Conservation (phyloP, 37 sponge, comb jelly and placozoan species). For the Cladorhizidae sp. region DNA sequence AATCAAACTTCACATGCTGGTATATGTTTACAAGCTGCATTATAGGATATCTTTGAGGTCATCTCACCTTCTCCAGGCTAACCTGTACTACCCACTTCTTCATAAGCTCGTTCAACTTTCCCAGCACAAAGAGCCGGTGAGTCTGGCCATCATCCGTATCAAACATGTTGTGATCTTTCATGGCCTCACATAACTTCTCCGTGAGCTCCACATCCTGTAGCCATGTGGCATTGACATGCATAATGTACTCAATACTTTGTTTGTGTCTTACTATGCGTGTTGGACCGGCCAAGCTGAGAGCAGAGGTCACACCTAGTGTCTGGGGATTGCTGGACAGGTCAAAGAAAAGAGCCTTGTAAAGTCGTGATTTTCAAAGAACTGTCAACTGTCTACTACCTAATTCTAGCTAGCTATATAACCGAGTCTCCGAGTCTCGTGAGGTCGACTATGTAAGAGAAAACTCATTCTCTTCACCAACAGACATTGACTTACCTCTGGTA, state of each 20-base stretch:
- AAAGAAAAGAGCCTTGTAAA: background rate
- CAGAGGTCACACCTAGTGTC: slow-evolving; percentile 74
- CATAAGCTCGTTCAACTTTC: slow-evolving; percentile 75
- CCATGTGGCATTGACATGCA: background rate
- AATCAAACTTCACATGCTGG: background rate
- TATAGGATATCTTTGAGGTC: background rate
- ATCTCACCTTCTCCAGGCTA: slow-evolving; percentile 74
- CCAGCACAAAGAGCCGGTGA: slow-evolving; percentile 82
- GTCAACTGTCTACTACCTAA: too few relatives aligned
- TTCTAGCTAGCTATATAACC: too few relatives aligned
- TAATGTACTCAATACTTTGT: background rate
- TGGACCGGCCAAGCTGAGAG: slow-evolving; percentile 80
- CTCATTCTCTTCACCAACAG: too few relatives aligned
- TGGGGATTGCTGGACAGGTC: background rate
- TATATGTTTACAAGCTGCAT: background rate
- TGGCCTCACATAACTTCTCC: slow-evolving; percentile 56
- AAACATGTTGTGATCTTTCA: slow-evolving; percentile 77
- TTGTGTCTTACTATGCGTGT: slow-evolving; percentile 16
- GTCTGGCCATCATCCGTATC: slow-evolving; percentile 84
- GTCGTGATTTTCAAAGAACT: too few relatives aligned
- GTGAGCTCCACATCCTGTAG: slow-evolving; percentile 80
- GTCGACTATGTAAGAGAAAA: too few relatives aligned
- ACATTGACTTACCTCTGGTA: too few relatives aligned
- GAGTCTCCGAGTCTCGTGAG: too few relatives aligned
- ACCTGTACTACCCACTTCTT: slow-evolving; percentile 85